Conservation (phyloP, 2,888 invertebrate genomes). For the Eledone cirrhosa region DNA sequence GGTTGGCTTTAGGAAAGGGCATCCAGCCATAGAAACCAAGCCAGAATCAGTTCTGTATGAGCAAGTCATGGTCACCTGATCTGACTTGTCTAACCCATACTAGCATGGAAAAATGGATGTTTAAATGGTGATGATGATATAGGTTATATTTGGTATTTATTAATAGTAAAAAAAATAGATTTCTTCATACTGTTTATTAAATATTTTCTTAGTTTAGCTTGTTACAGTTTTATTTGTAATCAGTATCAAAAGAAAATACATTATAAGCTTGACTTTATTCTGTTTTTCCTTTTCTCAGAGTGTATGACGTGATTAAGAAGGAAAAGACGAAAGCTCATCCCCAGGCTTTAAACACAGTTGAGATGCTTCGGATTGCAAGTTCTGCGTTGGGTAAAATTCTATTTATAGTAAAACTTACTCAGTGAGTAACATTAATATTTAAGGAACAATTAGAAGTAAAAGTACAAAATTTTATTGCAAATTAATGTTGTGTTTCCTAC, state of each 20-base stretch:
- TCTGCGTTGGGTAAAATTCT: slow-evolving; percentile 77
- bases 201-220: background rate
- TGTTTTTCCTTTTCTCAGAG: slow-evolving; percentile 46
- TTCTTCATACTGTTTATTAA: background rate
- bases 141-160: no score
- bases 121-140: no score
- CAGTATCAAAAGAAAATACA: no score
- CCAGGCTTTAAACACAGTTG: slow-evolving; percentile 94
- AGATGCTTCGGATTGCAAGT: slow-evolving; percentile 91
- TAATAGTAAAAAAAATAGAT: no score
- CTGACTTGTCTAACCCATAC: no score
- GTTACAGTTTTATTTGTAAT: background rate
- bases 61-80: no score
- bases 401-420: background rate
- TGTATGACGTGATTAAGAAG: slow-evolving; percentile 73
- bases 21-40: no score
- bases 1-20: no score
- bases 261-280: background rate
- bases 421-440: background rate
- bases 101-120: no score
- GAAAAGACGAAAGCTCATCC: slow-evolving; percentile 89
- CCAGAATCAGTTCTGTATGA: no score
- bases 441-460: no score
- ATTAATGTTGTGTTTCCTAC: background rate
- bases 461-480: no score